These are phyloP conservation scores for Calephelis virginiensis DNA, from an alignment of 1,140 invertebrate species.

Conservation along the genomic window DNA sequence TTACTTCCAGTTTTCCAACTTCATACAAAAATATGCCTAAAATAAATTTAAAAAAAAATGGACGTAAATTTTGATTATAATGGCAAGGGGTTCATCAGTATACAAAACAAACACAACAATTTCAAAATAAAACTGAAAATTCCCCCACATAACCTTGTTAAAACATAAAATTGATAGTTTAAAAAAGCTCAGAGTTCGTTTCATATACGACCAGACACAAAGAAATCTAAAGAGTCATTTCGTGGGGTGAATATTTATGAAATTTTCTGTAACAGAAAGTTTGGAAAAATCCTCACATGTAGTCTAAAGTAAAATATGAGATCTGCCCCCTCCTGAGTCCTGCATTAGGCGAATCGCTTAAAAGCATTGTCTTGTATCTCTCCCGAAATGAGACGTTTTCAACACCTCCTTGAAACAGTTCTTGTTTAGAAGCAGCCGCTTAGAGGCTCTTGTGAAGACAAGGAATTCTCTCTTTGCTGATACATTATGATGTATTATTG, in stretches of 20 bases:
- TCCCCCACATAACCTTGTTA: background rate
- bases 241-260: slow-evolving; percentile 40
- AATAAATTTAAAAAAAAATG: too few species aligned
- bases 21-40: too few species aligned
- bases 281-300: slow-evolving; percentile 36
- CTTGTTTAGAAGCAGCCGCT: slow-evolving; percentile 45
- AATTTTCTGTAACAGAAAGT: slow-evolving; percentile 32
- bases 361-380: slow-evolving; percentile 73
- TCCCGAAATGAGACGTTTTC: slow-evolving; percentile 54
- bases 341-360: slow-evolving; percentile 57
- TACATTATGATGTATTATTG: slow-evolving; percentile 10
- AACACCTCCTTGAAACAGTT: slow-evolving; percentile 49
- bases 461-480: background rate
- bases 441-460: slow-evolving; percentile 26
- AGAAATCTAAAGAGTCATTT: slow-evolving; percentile 27
- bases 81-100: background rate
- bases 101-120: background rate
- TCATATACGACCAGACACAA: slow-evolving; percentile 29
- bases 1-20: too few species aligned
- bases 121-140: background rate
- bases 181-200: slow-evolving; percentile 10
- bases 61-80: too few species aligned
- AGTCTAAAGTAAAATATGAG: slow-evolving; percentile 40
- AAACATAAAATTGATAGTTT: background rate
- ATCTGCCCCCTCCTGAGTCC: slow-evolving; percentile 28